phyloP scores from a whole-genome alignment of 2,888 invertebrate species.

The Eristalinus sepulchralis region DNA sequence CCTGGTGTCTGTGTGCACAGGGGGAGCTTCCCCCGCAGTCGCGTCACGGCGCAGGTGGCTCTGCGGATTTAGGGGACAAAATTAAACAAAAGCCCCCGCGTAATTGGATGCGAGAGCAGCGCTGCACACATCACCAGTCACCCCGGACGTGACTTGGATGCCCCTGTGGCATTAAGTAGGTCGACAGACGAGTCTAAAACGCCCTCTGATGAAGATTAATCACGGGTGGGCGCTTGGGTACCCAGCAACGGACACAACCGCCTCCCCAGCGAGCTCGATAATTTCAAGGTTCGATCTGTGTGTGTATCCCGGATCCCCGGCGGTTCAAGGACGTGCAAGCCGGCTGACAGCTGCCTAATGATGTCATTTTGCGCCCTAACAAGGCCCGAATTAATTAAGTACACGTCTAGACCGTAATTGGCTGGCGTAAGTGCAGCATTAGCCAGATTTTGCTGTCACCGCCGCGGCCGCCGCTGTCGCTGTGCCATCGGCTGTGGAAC shows the following conservation, averaged over 20 bases:
- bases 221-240: neutral
- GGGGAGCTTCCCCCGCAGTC: neutral
- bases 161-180: neutral
- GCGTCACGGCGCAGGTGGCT: neutral
- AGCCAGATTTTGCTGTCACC: neutral
- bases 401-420: slow-evolving; percentile 41
- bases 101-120: slow-evolving; percentile 30
- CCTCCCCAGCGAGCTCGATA: neutral
- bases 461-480: neutral
- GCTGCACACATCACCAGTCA: neutral
- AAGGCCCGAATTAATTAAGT: slow-evolving; percentile 12
- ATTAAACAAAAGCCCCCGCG: slow-evolving; percentile 59
- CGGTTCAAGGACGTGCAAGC: neutral
- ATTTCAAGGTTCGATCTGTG: neutral
- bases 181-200: neutral
- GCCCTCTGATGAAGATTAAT: neutral
- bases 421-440: neutral
- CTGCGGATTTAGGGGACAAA: slow-evolving; percentile 43
- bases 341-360: slow-evolving; percentile 10
- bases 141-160: neutral
- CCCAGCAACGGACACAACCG: neutral
- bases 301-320: neutral
- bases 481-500: neutral
- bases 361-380: neutral
- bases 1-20: neutral